Conservation (phyloP, 2,113 vertebrate species). For the Orthochromis malagaraziensis region DNA sequence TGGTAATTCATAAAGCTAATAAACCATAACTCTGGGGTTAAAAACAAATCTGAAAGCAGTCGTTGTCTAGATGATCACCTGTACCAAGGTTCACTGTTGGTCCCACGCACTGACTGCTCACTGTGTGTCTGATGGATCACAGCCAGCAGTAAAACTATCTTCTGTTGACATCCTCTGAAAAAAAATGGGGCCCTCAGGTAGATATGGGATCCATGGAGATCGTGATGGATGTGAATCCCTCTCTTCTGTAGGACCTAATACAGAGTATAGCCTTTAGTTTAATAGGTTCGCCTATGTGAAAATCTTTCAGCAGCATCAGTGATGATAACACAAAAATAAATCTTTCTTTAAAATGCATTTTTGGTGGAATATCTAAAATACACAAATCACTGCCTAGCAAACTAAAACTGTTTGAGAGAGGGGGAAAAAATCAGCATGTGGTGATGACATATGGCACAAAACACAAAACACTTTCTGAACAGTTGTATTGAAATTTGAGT, state of each 20-base stretch:
- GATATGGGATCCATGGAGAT: neutral
- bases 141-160: neutral
- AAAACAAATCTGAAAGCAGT: neutral
- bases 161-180: neutral
- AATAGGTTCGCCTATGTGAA: neutral
- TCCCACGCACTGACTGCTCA: neutral
- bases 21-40: neutral
- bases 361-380: neutral
- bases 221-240: neutral
- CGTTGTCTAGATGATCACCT: neutral
- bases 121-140: neutral
- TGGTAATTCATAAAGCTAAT: neutral
- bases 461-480: neutral
- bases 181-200: neutral
- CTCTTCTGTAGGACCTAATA: neutral
- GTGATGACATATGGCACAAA: neutral
- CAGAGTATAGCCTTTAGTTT: neutral
- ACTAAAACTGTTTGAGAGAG: neutral
- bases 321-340: neutral
- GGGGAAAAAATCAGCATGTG: neutral
- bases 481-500: neutral
- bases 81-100: neutral
- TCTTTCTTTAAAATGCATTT: neutral
- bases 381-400: neutral
- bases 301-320: neutral